A percentile compares a stretch with the other conserved stretches of the same genome.
Conservation (phyloP, 2,888 invertebrate species). For the Didymodactylos carnosus region DNA sequence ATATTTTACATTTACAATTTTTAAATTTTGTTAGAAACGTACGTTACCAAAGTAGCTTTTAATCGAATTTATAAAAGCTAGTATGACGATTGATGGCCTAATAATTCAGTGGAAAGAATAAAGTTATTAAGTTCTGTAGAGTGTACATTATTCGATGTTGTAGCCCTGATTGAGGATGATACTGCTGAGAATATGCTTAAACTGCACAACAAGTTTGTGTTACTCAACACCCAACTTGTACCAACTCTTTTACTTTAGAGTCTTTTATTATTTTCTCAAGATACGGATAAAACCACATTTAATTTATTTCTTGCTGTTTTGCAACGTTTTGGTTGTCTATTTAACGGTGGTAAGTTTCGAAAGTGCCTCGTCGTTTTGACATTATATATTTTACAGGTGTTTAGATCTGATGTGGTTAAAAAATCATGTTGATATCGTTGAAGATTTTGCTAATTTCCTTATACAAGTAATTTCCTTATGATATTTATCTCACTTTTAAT, state of each 20-base stretch:
- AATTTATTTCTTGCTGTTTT: background rate
- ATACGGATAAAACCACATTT: background rate
- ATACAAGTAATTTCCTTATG: slow-evolving; percentile 26
- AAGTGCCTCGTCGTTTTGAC: no score
- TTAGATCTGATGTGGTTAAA: slow-evolving; percentile 32
- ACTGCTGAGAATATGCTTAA: no score
- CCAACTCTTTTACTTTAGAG: background rate
- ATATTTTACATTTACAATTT: background rate
- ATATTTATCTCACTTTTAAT: slow-evolving; percentile 34
- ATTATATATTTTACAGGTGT: no score
- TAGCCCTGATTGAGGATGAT: no score
- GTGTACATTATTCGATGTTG: no score
- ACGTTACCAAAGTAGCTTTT: background rate
- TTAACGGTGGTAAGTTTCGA: background rate
- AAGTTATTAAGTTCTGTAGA: no score
- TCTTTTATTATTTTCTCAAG: background rate
- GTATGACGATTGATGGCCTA: no score
- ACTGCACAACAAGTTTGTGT: no score
- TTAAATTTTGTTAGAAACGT: background rate
- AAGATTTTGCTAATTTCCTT: slow-evolving; percentile 47
- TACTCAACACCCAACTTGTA: no score
- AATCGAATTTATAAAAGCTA: no score
- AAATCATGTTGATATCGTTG: slow-evolving; percentile 49
- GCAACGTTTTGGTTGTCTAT: background rate
- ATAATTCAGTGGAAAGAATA: no score